Evolutionary conservation across 1,140 invertebrate species (phyloP).

Genomic region (Drosophila kurseongensis): DNA sequence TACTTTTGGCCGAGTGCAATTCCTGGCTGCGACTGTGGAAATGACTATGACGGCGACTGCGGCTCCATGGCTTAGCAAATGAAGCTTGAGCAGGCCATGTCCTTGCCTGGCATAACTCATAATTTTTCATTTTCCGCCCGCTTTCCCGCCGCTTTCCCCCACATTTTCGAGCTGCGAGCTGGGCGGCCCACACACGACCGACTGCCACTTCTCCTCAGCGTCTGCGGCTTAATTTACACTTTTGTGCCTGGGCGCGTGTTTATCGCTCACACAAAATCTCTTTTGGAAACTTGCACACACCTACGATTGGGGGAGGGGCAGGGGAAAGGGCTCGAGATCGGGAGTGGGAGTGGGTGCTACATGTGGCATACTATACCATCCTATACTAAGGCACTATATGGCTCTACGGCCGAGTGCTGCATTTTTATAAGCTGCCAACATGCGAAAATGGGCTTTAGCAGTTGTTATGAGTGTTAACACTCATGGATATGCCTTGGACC

Average conservation of each 20-base stretch:
- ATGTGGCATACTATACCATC: not conserved
- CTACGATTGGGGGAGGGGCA: slow-evolving; percentile 17
- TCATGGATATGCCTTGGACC: slow-evolving; percentile 67
- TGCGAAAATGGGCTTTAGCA: slow-evolving; percentile 83
- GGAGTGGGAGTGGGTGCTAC: slow-evolving; percentile 46
- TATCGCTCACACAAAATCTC: slow-evolving; percentile 80
- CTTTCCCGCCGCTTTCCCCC: slow-evolving; percentile 10
- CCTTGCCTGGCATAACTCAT: slow-evolving; percentile 79
- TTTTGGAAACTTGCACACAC: slow-evolving; percentile 62
- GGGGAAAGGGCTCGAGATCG: not conserved
- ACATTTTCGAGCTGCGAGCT: slow-evolving; percentile 2
- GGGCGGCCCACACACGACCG: slow-evolving; percentile 69
- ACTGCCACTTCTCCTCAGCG: slow-evolving; percentile 47
- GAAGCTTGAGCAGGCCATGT: slow-evolving; percentile 70
- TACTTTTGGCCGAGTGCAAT: not conserved
- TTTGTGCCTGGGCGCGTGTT: slow-evolving; percentile 79
- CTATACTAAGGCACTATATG: slow-evolving; percentile 32
- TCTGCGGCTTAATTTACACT: slow-evolving; percentile 80
- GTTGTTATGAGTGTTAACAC: slow-evolving; percentile 83
- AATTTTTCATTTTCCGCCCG: slow-evolving; percentile 60
- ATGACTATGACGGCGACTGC: slow-evolving; percentile 20
- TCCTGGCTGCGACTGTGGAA: slow-evolving; percentile 12
- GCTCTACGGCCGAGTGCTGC: slow-evolving; percentile 49
- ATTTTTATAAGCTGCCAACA: slow-evolving; percentile 83
- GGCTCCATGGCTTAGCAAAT: slow-evolving; percentile 70